These are phyloP conservation scores for Hafferia zeledoni DNA, from an alignment of 2,797 vertebrate genomes.

Conservation along the genomic window DNA sequence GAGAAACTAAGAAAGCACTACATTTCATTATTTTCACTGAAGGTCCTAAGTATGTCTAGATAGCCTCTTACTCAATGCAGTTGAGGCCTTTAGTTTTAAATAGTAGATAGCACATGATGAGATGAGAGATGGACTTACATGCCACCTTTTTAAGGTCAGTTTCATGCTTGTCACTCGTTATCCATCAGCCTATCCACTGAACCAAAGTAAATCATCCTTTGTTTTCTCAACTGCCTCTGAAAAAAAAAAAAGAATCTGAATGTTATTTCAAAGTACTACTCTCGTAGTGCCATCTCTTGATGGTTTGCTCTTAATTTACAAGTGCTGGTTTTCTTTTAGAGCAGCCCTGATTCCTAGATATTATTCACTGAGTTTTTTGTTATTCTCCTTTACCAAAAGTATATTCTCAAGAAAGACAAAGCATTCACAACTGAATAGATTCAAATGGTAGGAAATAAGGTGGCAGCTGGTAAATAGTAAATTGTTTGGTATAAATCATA, in stretches of 20 bases:
- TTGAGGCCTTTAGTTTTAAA: slow-evolving; percentile 21
- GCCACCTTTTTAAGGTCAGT: background rate
- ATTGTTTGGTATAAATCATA: slow-evolving; percentile 40
- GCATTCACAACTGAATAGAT: slow-evolving; percentile 17
- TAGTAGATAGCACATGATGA: background rate
- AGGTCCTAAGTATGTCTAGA: background rate
- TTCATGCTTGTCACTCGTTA: background rate
- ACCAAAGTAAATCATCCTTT: background rate
- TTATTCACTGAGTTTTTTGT: background rate
- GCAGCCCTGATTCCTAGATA: background rate
- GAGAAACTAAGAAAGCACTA: background rate
- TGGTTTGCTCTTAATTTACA: slow-evolving; percentile 5
- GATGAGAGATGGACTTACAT: background rate
- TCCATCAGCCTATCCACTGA: background rate
- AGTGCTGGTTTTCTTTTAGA: background rate
- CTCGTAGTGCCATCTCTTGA: background rate
- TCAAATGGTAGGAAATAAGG: slow-evolving; percentile 52
- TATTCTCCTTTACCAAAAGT: background rate
- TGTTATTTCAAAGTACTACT: background rate
- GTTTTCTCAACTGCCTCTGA: background rate
- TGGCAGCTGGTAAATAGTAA: slow-evolving; percentile 49
- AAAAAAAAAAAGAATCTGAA: slow-evolving; percentile 2
- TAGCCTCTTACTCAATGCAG: background rate
- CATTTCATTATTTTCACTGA: background rate
- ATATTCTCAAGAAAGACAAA: slow-evolving; percentile 26